These are phyloP conservation scores for Malaclemys terrapin DNA, from an alignment of 2,113 vertebrate genomes.

Conservation along the genomic window DNA sequence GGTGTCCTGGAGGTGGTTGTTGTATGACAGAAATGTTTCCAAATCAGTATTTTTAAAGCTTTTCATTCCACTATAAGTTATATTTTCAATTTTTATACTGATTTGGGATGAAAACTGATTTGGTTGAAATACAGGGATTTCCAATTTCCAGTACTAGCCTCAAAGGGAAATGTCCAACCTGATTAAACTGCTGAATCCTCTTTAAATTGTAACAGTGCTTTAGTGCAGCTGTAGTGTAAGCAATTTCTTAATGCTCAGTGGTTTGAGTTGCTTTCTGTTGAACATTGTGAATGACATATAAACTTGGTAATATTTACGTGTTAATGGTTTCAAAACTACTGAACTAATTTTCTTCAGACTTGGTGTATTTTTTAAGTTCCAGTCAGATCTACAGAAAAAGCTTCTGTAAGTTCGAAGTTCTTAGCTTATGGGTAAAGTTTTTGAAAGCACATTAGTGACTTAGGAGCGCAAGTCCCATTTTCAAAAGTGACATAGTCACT, in stretches of 20 bases:
- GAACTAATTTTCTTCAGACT: background rate
- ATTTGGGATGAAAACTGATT: background rate
- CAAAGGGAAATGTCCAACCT: background rate
- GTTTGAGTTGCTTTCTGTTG: background rate
- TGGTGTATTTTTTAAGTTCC: background rate
- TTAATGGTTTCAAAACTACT: background rate
- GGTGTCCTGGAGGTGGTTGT: no score
- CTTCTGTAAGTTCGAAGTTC: background rate
- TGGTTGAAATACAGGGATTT: background rate
- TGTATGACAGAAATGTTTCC: background rate
- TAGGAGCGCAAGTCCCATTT: background rate
- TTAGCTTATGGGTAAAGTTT: background rate
- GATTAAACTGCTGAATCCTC: background rate
- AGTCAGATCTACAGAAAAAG: background rate
- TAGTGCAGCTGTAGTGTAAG: background rate
- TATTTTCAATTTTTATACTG: background rate
- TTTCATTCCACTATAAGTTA: background rate
- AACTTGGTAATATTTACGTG: background rate
- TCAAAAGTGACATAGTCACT: background rate
- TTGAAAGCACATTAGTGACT: background rate
- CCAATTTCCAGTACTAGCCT: background rate
- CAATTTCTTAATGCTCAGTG: background rate
- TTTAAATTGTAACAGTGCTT: background rate
- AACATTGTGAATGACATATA: background rate
- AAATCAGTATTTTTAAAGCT: background rate